Conservation (phyloP, 1,140 invertebrate species). For the Antheraea mylitta region DNA sequence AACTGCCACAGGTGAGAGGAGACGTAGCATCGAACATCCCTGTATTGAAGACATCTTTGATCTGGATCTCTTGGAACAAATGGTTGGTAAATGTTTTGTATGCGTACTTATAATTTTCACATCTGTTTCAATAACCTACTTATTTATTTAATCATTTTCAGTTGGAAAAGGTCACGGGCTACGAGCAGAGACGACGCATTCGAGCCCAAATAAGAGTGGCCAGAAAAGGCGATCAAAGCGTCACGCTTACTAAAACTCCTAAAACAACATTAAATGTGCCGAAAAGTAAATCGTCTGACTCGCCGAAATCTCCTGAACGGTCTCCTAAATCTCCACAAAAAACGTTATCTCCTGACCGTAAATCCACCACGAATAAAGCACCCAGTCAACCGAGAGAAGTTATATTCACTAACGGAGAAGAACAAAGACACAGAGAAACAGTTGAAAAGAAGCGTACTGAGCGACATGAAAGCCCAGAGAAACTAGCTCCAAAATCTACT, state of each 20-base stretch:
- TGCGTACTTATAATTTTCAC: slow-evolving; percentile 22
- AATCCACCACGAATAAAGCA: slow-evolving; percentile 22
- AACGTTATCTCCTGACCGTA: slow-evolving; percentile 31
- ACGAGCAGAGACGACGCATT: slow-evolving; percentile 86
- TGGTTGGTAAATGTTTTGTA: slow-evolving; percentile 70
- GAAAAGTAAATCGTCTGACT: slow-evolving; percentile 50
- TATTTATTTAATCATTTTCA: slow-evolving; percentile 59
- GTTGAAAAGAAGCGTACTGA: slow-evolving; percentile 25
- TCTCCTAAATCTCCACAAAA: slow-evolving; percentile 36
- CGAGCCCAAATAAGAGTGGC: slow-evolving; percentile 86
- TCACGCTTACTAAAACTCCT: slow-evolving; percentile 36
- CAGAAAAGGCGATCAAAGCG: slow-evolving; percentile 71
- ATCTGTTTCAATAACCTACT: background rate
- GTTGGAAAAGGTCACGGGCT: slow-evolving; percentile 86
- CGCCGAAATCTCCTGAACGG: slow-evolving; percentile 45
- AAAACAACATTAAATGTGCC: slow-evolving; percentile 23
- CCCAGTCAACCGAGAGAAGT: slow-evolving; percentile 27
- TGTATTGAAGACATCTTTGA: slow-evolving; percentile 87
- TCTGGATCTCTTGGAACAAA: slow-evolving; percentile 82
- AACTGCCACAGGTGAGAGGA: slow-evolving; percentile 57
- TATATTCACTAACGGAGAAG: slow-evolving; percentile 41
- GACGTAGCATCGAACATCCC: slow-evolving; percentile 69
- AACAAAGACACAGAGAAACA: slow-evolving; percentile 42
- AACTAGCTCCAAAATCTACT: slow-evolving; percentile 34
- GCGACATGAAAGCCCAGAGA: slow-evolving; percentile 52